Base-by-base conservation (phyloP, 1,140 invertebrate genomes). In the Drosophila pallidifrons region DNA sequence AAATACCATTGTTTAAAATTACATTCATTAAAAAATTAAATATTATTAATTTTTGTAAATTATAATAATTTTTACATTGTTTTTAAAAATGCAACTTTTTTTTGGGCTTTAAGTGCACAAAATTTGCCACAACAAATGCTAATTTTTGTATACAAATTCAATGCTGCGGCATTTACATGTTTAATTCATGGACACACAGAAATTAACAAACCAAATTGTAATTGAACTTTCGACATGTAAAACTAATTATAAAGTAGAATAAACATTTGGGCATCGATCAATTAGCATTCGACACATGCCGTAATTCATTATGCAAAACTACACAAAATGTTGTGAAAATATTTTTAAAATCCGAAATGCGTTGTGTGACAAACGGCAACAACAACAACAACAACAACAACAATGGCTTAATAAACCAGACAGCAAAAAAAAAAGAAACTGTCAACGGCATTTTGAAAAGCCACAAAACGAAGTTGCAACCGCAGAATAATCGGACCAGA, bases 401-500 rank as follows among this genome's bases (percentile, higher is more conserved):
- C 64, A 67, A 59, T 67, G 30, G 5, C 43, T 15, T 28, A 11
- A 28, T 47, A 71, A 30, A 51, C 30, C 52, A 41, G 61, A n/a
- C 52, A 30, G 16, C 1, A 59, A 47, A 30, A 43, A 58, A 25
- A n/a, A n/a, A n/a, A n/a, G n/a, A 51, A 65, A 43, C 6, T 71
- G 59, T 71, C 68, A 75, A 20, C 51, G 28, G n/a, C 73, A 64
- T 47, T 60, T 46, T 51, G 54, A 46, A 73, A 73, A 60, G 71
- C 64, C 71, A 28, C 65, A 64, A 28, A 70, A 57, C 67, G 47
- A 52, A 63, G 55, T 77, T 66, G 70, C 38, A 74, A 54, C 64
- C 51, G 20, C 75, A 57, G 25, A 66, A 68, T 74, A 74, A 74
- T 63, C 61, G 70, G 45, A 54, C 30, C 49, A 68, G 65, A 74